Evolutionary conservation across 2,797 vertebrate species (phyloP), one percentile per base, ranked within the genome.

Genomic region (Antrozous pallidus): DNA sequence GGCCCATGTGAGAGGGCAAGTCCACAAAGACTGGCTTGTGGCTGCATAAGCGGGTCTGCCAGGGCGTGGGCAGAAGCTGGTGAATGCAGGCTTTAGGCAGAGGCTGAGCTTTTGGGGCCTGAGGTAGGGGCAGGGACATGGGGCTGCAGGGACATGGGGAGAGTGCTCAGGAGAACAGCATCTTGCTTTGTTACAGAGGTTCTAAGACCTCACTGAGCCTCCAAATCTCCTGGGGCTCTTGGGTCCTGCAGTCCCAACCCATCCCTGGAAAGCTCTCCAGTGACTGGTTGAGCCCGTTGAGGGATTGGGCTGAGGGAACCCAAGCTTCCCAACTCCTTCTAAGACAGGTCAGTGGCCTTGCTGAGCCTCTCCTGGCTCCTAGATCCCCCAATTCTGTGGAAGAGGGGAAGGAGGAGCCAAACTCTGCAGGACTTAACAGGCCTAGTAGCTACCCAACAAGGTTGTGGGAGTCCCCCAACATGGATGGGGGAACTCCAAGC

Each of bases 21-120:
- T 26, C 77, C 89, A 97, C 97, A 97, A 97, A 96, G 94, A 73
- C 47, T 0, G n/a, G 71, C 71, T 89, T 97, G 95, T 97, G 86
- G 88, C 75, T 2, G 1, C 77, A 65, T 0, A 1, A 49, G 56
- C 67, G 38, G 61, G 56, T 69, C 80, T 80, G 33, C 81, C 47
- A 81, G 38, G 89, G 22, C 0, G 5, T 38, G 51, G 70, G 78
- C 78, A 71, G 75, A 63, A 61, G 69, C 90, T 33, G 33, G 45
- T 3, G 2, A 67, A 74, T 47, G 49, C 3, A 18, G 47, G 69
- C 65, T 54, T 36, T 9, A 56, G 75, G 56, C 40, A 20, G 28
- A 33, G 65, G 20, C 71, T 51, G 65, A 42, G 80, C 77, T 69
- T 77, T 74, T 0, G 0, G 31, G 79, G 54, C 16, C 74, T 45